Evolutionary conservation across 2,797 vertebrate genomes (phyloP).

Genomic region (Falco rusticolus): DNA sequence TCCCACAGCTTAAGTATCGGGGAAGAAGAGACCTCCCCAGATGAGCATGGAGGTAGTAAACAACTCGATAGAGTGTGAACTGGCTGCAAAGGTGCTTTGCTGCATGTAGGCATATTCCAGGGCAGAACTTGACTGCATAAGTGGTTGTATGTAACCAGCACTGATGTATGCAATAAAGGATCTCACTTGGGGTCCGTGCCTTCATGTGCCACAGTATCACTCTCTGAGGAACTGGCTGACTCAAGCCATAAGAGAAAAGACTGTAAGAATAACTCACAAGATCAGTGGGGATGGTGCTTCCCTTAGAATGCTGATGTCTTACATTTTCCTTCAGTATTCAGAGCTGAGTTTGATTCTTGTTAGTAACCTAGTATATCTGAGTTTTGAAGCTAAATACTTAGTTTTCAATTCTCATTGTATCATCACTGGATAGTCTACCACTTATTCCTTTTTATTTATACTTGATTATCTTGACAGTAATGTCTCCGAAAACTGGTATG

Average conservation of each 20-base stretch:
- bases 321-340: neutral
- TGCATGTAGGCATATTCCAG: too few relatives aligned
- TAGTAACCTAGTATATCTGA: neutral
- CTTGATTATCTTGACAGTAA: neutral
- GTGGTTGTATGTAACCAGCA: too few relatives aligned
- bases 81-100: too few relatives aligned
- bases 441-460: neutral
- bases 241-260: neutral
- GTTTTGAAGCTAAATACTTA: neutral
- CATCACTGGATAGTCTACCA: neutral
- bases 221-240: neutral
- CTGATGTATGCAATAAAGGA: too few relatives aligned
- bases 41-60: too few relatives aligned
- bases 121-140: too few relatives aligned
- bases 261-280: neutral
- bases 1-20: too few relatives aligned
- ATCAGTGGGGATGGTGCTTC: neutral
- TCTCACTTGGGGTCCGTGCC: too few relatives aligned
- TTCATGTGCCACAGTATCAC: too few relatives aligned
- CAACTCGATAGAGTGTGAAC: too few relatives aligned
- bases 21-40: too few relatives aligned
- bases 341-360: neutral
- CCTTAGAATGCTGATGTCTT: neutral
- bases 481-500: neutral
- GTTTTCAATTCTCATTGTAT: neutral